Conservation (phyloP, 2,888 invertebrate genomes). For the Phalera bucephala region DNA sequence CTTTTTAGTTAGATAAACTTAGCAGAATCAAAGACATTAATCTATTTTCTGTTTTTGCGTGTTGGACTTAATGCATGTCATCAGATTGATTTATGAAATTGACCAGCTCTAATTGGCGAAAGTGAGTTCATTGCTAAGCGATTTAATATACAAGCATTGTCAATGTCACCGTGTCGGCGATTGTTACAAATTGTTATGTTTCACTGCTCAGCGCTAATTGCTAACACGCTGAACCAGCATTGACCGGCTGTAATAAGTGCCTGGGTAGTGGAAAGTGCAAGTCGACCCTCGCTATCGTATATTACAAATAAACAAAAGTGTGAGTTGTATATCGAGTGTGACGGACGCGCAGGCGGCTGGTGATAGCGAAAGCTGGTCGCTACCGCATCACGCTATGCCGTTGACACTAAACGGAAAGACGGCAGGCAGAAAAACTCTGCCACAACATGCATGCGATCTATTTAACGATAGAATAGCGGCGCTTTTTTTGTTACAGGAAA, state of each 20-base stretch:
- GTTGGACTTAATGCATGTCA: no score
- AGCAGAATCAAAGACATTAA: no score
- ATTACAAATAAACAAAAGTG: slow-evolving; percentile 33
- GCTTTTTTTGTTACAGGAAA: slow-evolving; percentile 76
- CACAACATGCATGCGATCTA: slow-evolving; percentile 58
- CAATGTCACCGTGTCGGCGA: slow-evolving; percentile 60
- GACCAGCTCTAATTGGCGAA: slow-evolving; percentile 33
- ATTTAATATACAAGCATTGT: slow-evolving; percentile 45
- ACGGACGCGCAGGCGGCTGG: slow-evolving; percentile 35
- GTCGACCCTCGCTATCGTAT: slow-evolving; percentile 34
- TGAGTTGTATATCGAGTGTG: slow-evolving; percentile 46
- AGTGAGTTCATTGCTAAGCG: slow-evolving; percentile 43
- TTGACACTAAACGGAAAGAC: slow-evolving; percentile 69
- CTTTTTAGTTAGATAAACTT: no score
- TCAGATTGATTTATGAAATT: no score
- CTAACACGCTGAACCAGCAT: slow-evolving; percentile 41
- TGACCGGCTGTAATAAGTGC: slow-evolving; percentile 48
- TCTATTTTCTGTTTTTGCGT: no score
- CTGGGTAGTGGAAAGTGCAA: slow-evolving; percentile 57
- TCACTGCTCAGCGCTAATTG: slow-evolving; percentile 56
- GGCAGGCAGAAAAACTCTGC: slow-evolving; percentile 39
- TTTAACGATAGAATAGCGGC: slow-evolving; percentile 43
- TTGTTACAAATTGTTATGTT: slow-evolving; percentile 57
- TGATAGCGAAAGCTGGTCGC: slow-evolving; percentile 66
- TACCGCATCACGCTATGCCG: slow-evolving; percentile 66